Conservation (phyloP, 2,113 vertebrate species). For the Leptosomus discolor region DNA sequence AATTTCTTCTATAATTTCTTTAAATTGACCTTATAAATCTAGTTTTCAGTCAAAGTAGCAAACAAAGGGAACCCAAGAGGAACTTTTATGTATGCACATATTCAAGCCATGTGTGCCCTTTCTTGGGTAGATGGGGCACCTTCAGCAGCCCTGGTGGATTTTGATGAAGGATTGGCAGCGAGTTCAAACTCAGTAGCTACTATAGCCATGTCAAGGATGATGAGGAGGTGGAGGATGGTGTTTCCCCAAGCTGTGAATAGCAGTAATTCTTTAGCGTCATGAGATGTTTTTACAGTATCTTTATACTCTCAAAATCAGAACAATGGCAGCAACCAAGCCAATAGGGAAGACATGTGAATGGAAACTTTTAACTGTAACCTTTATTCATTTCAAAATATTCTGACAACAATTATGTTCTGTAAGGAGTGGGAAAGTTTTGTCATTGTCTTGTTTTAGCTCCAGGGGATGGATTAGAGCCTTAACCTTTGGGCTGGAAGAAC, state of each 20-base stretch:
- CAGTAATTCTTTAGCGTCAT: neutral
- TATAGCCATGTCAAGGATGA: neutral
- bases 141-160: neutral
- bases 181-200: neutral
- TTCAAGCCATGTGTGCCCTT: neutral
- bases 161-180: neutral
- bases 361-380: slow-evolving; percentile 1
- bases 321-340: slow-evolving; percentile 2
- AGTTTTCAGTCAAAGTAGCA: neutral
- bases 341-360: neutral
- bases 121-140: neutral
- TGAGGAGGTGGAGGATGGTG: neutral
- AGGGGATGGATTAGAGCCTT: slow-evolving; percentile 30
- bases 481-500: neutral
- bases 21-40: neutral
- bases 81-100: neutral
- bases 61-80: neutral
- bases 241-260: neutral
- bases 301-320: neutral
- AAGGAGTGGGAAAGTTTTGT: neutral
- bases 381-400: neutral
- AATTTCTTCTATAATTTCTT: neutral
- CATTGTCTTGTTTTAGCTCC: neutral
- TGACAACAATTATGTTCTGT: slow-evolving; percentile 2
- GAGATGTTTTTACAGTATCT: neutral